These are phyloP conservation scores for Zele albiditarsus DNA, from an alignment of 2,888 invertebrate genomes.

Conservation along the genomic window DNA sequence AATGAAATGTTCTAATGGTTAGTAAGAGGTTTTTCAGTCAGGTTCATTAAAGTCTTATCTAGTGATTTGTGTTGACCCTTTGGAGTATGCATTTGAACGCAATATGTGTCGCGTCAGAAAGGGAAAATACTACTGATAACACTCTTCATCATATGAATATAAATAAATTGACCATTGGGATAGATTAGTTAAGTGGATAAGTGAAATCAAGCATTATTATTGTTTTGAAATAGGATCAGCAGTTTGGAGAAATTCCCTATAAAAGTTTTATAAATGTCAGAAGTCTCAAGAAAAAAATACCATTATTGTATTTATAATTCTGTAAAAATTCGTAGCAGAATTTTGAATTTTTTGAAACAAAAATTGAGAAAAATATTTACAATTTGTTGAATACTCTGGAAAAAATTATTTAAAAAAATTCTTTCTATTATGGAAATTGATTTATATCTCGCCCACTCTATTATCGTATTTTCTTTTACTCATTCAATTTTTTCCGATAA, in stretches of 20 bases:
- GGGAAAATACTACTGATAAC: not conserved
- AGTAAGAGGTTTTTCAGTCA: slow-evolving; percentile 2
- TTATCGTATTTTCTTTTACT: too few species aligned
- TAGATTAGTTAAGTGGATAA: slow-evolving; percentile 5
- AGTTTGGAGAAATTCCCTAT: not conserved
- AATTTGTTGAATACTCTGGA: too few species aligned
- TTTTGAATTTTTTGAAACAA: too few species aligned
- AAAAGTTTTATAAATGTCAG: too few species aligned
- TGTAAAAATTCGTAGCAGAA: too few species aligned
- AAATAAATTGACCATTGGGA: slow-evolving; percentile 1
- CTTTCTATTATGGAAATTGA: too few species aligned
- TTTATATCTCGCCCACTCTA: too few species aligned
- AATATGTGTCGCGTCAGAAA: not conserved
- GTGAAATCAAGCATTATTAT: not conserved
- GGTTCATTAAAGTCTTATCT: slow-evolving; percentile 30
- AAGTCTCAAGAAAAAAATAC: too few species aligned
- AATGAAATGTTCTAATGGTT: slow-evolving; percentile 22
- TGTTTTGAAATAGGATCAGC: not conserved
- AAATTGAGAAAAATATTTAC: too few species aligned
- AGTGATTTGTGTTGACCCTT: slow-evolving; percentile 29
- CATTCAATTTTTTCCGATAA: too few species aligned
- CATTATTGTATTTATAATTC: too few species aligned
- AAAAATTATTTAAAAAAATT: too few species aligned
- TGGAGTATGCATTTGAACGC: not conserved
- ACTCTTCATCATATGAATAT: not conserved